phyloP scores from a whole-genome alignment of 2,888 invertebrate genomes.

The Sepioteuthis lessoniana region DNA sequence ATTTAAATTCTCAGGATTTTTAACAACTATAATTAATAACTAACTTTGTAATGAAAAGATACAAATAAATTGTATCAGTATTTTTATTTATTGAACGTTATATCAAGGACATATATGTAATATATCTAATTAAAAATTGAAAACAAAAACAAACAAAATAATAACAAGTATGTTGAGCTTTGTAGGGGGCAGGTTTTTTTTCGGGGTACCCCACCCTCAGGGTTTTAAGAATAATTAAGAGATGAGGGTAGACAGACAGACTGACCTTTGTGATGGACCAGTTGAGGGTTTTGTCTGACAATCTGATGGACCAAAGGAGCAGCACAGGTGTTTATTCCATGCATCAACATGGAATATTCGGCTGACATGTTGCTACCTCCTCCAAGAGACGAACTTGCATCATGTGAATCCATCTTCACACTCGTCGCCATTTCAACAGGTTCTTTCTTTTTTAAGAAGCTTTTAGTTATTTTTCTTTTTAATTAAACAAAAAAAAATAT shows the following conservation, averaged over 20 bases:
- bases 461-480: not conserved
- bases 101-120: too few species aligned
- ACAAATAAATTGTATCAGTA: too few species aligned
- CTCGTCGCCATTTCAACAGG: conserved; percentile 37
- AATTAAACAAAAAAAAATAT: not conserved
- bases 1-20: too few species aligned
- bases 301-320: conserved; percentile 61
- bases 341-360: conserved; percentile 63
- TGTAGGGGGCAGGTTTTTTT: too few species aligned
- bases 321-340: conserved; percentile 63
- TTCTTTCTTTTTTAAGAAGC: not conserved
- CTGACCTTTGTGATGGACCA: conserved; percentile 61
- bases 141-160: too few species aligned
- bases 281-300: conserved; percentile 58
- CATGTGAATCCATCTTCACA: not conserved
- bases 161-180: too few species aligned
- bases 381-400: not conserved
- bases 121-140: too few species aligned
- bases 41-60: too few species aligned
- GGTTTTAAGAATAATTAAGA: not conserved
- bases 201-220: too few species aligned
- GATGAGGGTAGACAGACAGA: not conserved
- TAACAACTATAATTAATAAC: too few species aligned
- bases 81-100: too few species aligned
- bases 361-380: conserved; percentile 50